These are phyloP conservation scores for Cryptus viduatorius DNA, from an alignment of 2,888 invertebrate species.

Conservation along the genomic window DNA sequence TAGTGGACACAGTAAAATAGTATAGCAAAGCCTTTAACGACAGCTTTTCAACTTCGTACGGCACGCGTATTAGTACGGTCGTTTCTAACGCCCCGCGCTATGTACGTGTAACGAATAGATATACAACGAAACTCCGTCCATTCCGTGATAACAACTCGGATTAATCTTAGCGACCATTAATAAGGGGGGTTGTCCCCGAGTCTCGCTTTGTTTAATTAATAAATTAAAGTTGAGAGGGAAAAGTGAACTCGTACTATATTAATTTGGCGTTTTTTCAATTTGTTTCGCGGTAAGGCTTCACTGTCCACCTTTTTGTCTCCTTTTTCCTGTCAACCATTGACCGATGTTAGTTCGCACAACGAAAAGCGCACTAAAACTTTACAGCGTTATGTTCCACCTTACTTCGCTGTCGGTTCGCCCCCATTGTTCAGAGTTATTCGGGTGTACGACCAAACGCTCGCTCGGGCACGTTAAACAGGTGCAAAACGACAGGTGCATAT, in stretches of 20 bases:
- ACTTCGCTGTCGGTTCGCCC: conserved; percentile 8
- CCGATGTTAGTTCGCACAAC: conserved; percentile 29
- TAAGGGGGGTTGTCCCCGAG: not conserved
- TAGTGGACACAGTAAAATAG: not conserved
- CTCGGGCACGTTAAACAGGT: conserved; percentile 49
- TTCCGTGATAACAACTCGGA: conserved; percentile 2
- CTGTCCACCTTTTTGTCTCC: conserved; percentile 2
- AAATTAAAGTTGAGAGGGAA: not conserved
- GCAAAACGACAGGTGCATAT: conserved; percentile 55
- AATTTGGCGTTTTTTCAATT: not conserved
- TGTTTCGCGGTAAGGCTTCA: conserved; percentile 5
- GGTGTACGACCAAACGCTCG: conserved; percentile 53
- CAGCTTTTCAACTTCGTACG: not conserved
- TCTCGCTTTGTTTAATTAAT: conserved; percentile 6
- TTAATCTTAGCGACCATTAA: not conserved
- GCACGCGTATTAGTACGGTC: not conserved
- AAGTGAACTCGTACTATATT: not conserved
- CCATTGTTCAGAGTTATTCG: conserved; percentile 64
- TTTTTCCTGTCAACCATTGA: conserved; percentile 52
- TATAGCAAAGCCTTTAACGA: not conserved
- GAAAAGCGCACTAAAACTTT: conserved; percentile 50
- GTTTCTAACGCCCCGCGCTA: conserved; percentile 33
- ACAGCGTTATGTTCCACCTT: conserved; percentile 50
- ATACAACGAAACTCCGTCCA: not conserved
- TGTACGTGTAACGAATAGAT: conserved; percentile 2